Conservation (phyloP, 2,113 vertebrate genomes). For the Leucoraja erinaceus region DNA sequence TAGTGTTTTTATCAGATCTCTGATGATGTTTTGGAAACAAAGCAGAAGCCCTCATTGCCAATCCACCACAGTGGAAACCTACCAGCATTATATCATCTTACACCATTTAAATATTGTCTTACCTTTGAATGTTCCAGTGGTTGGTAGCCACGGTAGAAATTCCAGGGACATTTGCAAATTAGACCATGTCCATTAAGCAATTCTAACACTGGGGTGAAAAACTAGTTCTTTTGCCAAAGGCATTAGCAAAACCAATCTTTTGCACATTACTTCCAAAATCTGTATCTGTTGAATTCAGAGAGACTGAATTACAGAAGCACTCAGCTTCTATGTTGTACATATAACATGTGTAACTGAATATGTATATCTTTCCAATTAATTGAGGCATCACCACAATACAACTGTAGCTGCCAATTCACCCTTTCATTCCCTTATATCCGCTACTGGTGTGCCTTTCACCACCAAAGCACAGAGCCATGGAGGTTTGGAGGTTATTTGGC, state of each 20-base stretch:
- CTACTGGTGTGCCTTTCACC: neutral
- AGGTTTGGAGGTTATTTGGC: no score
- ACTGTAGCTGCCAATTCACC: neutral
- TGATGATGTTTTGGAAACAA: neutral
- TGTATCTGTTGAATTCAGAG: no score
- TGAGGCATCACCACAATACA: neutral
- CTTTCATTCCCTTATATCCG: neutral
- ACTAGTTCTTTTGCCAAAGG: no score
- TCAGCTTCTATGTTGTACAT: no score
- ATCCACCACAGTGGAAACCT: neutral
- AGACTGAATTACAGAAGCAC: no score
- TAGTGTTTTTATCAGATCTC: neutral
- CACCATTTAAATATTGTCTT: neutral
- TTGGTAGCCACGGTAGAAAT: neutral
- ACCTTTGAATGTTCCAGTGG: neutral
- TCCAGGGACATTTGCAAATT: neutral
- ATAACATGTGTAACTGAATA: no score
- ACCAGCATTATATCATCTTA: neutral
- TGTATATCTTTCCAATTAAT: neutral
- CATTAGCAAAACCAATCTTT: no score
- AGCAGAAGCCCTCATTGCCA: neutral
- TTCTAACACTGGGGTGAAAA: neutral
- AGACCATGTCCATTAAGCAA: neutral
- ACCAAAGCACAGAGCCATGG: neutral
- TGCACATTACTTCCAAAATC: no score